Base-by-base conservation (phyloP, 2,888 invertebrate genomes). In the Vanessa cardui region DNA sequence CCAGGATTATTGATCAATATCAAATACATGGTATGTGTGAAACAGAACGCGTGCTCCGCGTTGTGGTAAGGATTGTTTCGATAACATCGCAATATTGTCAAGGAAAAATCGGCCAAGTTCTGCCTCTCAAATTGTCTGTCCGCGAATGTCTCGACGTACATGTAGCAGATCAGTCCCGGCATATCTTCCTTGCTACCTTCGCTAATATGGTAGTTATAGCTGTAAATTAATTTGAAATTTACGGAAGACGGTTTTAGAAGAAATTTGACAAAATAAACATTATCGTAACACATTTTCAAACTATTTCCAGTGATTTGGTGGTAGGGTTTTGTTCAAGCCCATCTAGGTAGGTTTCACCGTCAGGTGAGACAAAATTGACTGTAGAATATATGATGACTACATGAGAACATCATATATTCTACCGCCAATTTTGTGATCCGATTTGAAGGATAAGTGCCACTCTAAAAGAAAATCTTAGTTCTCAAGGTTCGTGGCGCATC, bases 11-110 rank as follows among this genome's bases (percentile, higher is more conserved):
- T 88, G 26, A 76, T 77, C 21, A 95, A 78, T 45, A 95, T 93
- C 69, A 94, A 81, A 73, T 87, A 95, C 93, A 95, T 93, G 58
- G 94, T 94, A 78, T 95, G 95, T 0, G 93, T 91, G 62, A 94
- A 94, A 64, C 92, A 93, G 80, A 95, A 95, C 0, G 94, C 95
- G 73, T 95, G 95, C 62, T 94, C 94, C 1, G 94, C 94, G 79
- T 95, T 95, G 75, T 95, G 95, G 75, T 95, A 95, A 0, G 94
- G 92, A 73, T 94, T 94, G 49, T 85, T 73, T 4, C 94, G 83
- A 75, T 95, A 95, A 69, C 87, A 85, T 18, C 76, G 69, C 1
- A 92, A 80, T 1, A 93, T 84, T 0, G 93, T 91, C 15, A 94
- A 81, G 0, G 93, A 83, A 76, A 94, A 94, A 75, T 91, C 87